Evolutionary conservation across 2,113 vertebrate genomes (phyloP), one percentile per base, ranked within the genome.

Genomic region (Podocnemis expansa): DNA sequence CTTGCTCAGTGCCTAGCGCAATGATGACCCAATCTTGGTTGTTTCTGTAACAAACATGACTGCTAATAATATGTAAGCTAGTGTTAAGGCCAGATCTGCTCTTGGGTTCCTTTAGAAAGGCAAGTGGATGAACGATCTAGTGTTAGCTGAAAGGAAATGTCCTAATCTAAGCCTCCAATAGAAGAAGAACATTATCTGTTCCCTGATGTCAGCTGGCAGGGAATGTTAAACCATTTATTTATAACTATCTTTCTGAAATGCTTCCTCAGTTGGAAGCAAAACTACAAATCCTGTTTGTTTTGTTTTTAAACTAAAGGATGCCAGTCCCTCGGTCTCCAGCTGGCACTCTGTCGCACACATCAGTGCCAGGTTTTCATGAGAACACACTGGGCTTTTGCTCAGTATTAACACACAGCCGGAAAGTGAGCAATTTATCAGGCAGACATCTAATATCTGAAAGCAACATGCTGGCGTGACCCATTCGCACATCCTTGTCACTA

Each of bases 271-370:
- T 94, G 93, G 91, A 95, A 96, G 93, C 91, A 87, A 96, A 93
- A 78, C 87, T 94, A 91, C 94, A 97, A 96, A 96, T 94, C 82
- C 95, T 94, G 84, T 96, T 97, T 96, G 96, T 96, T 95, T 97
- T 97, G 96, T 94, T 95, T 70, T 96, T 96, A 95, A 96, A 97
- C 93, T 93, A 96, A 97, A 97, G 95, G 89, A 96, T 96, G 90
- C 95, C 0, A 51, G 78, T 75, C 81, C 49, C 93, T 95, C 93
- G 93, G 90, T 88, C 93, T 97, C 97, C 97, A 97, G 93, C 95
- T 97, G 97, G 97, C 97, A 96, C 1, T 43, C 49, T 16, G 84
- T 24, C 17, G 78, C 56, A 0, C 0, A 21, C 87, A 80, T 34
- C 82, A 80, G 2, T 94, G 97, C 95, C 97, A 97, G 94, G 67